A percentile compares a stretch with the other conserved stretches of the same genome.
These are phyloP conservation scores for Anthophora plumipes DNA, from an alignment of 2,888 invertebrate species.

Conservation along the genomic window DNA sequence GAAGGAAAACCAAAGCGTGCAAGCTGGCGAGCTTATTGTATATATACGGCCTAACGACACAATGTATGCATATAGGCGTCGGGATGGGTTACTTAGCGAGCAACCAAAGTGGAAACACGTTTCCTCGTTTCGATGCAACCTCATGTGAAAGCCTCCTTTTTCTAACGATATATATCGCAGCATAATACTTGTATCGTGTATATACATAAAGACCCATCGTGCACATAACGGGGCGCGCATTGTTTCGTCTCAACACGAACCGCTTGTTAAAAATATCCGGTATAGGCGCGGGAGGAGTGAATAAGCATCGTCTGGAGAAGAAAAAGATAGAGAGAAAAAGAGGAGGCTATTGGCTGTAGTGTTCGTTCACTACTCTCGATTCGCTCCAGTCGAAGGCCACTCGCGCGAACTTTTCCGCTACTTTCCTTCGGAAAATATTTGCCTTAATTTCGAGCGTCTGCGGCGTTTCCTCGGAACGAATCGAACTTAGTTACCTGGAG, in stretches of 20 bases:
- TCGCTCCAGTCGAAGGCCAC: slow-evolving; percentile 37
- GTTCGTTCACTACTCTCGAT: slow-evolving; percentile 68
- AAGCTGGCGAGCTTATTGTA: slow-evolving; percentile 21
- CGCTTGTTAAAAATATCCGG: slow-evolving; percentile 78
- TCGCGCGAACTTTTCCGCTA: slow-evolving; percentile 34
- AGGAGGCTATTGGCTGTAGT: slow-evolving; percentile 21
- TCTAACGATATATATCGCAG: slow-evolving; percentile 5
- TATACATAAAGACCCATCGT: slow-evolving; percentile 23
- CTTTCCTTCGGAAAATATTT: slow-evolving; percentile 61
- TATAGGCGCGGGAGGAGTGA: slow-evolving; percentile 52
- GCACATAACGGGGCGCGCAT: slow-evolving; percentile 59
- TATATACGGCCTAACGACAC: slow-evolving; percentile 26
- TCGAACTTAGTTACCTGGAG: slow-evolving; percentile 24
- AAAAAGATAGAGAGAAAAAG: slow-evolving; percentile 22
- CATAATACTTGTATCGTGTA: slow-evolving; percentile 18
- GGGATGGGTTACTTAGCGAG: slow-evolving; percentile 14
- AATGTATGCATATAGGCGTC: no score
- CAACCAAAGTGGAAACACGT: slow-evolving; percentile 44
- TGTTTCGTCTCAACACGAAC: slow-evolving; percentile 74
- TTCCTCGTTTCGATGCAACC: slow-evolving; percentile 39
- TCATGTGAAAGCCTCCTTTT: slow-evolving; percentile 45
- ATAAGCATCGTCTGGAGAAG: slow-evolving; percentile 36
- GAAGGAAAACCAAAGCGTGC: slow-evolving; percentile 4
- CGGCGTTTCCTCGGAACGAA: slow-evolving; percentile 29
- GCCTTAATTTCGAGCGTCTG: slow-evolving; percentile 52